Percentiles rank a stretch among this genome's conserved stretches.
Conservation (phyloP, 2,888 invertebrate species). For the Altica lythri region DNA sequence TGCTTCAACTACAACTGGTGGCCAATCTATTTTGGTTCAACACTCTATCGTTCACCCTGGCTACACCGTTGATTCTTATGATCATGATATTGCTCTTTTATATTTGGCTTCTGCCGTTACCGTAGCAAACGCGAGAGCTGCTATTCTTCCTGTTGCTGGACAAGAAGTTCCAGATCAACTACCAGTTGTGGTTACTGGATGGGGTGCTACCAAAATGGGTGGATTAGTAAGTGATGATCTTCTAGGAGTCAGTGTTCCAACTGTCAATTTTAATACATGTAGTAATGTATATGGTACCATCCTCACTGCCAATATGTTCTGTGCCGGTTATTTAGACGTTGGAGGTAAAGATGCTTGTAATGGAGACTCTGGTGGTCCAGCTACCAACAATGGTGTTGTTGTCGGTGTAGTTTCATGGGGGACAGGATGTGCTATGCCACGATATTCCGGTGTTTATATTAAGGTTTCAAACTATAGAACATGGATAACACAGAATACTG, state of each 20-base stretch:
- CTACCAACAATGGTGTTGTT: no score
- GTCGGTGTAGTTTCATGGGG: no score
- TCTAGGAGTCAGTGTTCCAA: conserved; percentile 9
- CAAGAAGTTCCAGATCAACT: neutral
- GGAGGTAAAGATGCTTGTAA: no score
- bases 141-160: neutral
- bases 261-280: neutral
- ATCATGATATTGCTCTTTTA: conserved; percentile 9
- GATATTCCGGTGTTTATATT: no score
- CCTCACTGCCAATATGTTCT: conserved; percentile 58
- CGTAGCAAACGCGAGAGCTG: neutral
- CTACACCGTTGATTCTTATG: neutral
- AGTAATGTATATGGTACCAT: neutral
- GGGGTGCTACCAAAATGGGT: conserved; percentile 4
- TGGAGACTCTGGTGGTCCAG: no score
- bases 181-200: conserved; percentile 7
- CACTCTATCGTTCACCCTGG: conserved; percentile 1
- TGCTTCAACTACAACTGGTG: neutral
- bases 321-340: no score
- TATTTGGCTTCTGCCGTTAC: neutral
- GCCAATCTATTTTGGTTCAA: neutral
- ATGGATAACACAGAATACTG: no score
- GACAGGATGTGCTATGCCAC: no score
- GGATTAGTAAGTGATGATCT: neutral
- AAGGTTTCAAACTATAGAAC: no score